Percentiles rank a stretch among this genome's conserved stretches.
phyloP scores from a whole-genome alignment of 2,888 invertebrate species.

The Caenorhabditis japonica region DNA sequence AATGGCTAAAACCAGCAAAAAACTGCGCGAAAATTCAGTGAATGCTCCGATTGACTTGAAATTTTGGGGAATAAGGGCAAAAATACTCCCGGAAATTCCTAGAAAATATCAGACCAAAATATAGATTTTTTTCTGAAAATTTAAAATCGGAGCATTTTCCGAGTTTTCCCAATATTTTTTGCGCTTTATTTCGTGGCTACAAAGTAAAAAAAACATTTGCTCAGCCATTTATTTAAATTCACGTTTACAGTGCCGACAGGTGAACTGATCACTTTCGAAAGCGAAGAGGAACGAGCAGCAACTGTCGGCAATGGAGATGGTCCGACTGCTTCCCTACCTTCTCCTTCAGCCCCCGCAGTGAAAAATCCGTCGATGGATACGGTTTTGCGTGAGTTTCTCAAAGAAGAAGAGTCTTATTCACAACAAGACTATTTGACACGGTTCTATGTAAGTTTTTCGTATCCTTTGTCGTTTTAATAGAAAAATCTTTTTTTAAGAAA shows the following conservation, averaged over 20 bases:
- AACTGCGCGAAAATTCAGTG: no score
- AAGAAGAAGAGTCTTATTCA: slow-evolving; percentile 9
- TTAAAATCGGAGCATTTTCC: no score
- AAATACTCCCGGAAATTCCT: no score
- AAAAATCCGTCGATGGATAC: slow-evolving; percentile 10
- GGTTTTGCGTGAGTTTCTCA: slow-evolving; percentile 27
- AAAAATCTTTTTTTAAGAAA: slow-evolving; percentile 50
- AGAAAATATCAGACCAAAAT: no score
- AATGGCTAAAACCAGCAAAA: no score
- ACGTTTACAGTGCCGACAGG: slow-evolving; percentile 13
- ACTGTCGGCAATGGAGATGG: background rate
- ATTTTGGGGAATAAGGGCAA: no score
- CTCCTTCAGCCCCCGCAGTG: background rate
- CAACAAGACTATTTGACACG: slow-evolving; percentile 19
- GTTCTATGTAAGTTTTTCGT: slow-evolving; percentile 34
- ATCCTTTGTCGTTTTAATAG: background rate
- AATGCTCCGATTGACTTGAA: no score
- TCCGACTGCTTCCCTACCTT: background rate
- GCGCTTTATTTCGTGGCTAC: no score
- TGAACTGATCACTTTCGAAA: slow-evolving; percentile 44
- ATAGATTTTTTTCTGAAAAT: no score
- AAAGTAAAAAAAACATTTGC: no score
- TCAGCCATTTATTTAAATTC: background rate
- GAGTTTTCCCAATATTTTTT: no score
- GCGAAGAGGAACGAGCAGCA: slow-evolving; percentile 34